Conservation (phyloP, 2,888 invertebrate species). For the Orchesellides sinensis region DNA sequence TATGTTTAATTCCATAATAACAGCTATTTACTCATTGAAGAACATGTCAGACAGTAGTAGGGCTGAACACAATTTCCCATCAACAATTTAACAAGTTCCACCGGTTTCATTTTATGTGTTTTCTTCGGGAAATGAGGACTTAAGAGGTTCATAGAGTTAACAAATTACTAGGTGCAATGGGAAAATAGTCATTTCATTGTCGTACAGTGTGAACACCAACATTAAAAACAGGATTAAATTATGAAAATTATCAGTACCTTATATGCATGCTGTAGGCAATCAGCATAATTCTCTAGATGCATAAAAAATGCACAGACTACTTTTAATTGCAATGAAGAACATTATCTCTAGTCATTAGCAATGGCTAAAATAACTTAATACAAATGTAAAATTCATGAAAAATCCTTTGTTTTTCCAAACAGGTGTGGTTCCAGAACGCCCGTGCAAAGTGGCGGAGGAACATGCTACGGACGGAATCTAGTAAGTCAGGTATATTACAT, state of each 20-base stretch:
- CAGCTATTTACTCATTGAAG: slow-evolving; percentile 18
- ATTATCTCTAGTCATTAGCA: background rate
- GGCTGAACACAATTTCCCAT: background rate
- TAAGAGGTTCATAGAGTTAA: slow-evolving; percentile 23
- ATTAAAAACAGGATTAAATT: slow-evolving; percentile 44
- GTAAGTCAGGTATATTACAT: slow-evolving; percentile 60
- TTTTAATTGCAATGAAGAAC: background rate
- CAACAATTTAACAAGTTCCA: slow-evolving; percentile 47
- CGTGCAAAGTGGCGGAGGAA: slow-evolving; percentile 98
- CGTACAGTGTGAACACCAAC: slow-evolving; percentile 44
- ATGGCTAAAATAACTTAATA: slow-evolving; percentile 8
- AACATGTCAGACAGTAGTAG: slow-evolving; percentile 2
- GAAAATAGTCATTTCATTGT: slow-evolving; percentile 48
- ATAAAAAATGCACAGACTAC: background rate
- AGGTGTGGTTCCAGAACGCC: slow-evolving; percentile 99
- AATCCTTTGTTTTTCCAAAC: slow-evolving; percentile 30
- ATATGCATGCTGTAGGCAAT: background rate
- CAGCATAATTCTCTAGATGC: background rate
- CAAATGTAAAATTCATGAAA: background rate
- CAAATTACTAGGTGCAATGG: slow-evolving; percentile 57
- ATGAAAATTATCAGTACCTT: slow-evolving; percentile 47
- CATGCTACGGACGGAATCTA: slow-evolving; percentile 88
- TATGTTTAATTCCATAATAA: slow-evolving; percentile 16
- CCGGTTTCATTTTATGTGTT: slow-evolving; percentile 52
- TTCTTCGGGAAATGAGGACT: slow-evolving; percentile 32